Base-by-base conservation (phyloP, 2,113 vertebrate species). In the Erpornis zantholeuca region DNA sequence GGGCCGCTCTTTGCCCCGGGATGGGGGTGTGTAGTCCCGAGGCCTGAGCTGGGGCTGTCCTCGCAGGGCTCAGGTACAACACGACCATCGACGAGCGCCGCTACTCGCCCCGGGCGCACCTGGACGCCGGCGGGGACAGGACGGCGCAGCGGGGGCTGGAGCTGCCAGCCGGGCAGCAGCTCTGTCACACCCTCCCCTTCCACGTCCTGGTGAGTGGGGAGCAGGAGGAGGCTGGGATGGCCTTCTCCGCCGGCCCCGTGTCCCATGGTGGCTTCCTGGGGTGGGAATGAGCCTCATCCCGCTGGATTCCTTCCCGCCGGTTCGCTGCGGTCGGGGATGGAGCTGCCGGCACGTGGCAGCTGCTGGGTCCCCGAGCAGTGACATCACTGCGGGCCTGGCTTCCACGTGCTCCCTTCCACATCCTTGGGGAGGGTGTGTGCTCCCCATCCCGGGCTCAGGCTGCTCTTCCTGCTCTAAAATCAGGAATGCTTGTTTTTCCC, bases 51-150 rank as follows among this genome's bases (percentile, higher is more conserved):
- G 45, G 35, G 44, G 1, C 9, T 21, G 53, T 66, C 53, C 53
- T 52, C 17, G 11, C 90, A 99, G 99, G 96, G 2, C 97, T 99
- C 92, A 98, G 96, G 80, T 99, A 99, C 96, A 99, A 98, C 1
- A 95, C 98, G 25, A 98, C 98, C 90, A 98, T 99, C 45, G 98
- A 98, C 8, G 99, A 99, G 97, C 98, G 98, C n/a, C 98, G 99
- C 44, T 99, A 99, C 82, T 98, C 98, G 2, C 98, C 99, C 0
- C 97, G 99, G 33, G 99, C 99, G 0, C 90, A 99, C 45, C 97
- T 99, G 97, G 99, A 99, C 5, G 98, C 98, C 60, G 93, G 96
- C 1, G 97, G 97, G 0, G 98, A 98, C 54, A 95, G 97, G 33
- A 92, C 95, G 38, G 96, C 97, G 1, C 98, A 98, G 82, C 97